phyloP scores from a whole-genome alignment of 2,797 vertebrate species.

The Pogoniulus pusillus region DNA sequence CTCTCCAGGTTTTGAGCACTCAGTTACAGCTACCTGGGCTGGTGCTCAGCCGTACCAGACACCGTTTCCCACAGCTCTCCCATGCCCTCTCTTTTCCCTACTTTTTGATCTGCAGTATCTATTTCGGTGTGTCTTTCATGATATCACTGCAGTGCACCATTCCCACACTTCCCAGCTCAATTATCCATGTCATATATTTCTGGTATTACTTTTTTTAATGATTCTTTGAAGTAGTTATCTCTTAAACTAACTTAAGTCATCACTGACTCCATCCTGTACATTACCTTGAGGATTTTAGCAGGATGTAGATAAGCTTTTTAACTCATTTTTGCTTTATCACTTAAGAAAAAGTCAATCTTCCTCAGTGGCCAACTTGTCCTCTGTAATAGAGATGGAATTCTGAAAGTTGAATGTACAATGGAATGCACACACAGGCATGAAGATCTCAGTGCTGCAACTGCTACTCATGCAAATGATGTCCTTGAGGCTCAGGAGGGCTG shows the following conservation, averaged over 20 bases:
- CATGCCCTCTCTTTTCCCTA: not conserved
- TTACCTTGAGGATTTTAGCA: slow-evolving; percentile 24
- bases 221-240: not conserved
- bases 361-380: not conserved
- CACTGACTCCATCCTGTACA: not conserved
- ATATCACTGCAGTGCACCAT: not conserved
- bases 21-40: too few species aligned
- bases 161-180: not conserved
- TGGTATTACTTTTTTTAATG: not conserved
- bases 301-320: not conserved
- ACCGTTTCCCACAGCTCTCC: not conserved
- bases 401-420: not conserved
- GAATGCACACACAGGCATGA: not conserved
- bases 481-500: slow-evolving; percentile 17
- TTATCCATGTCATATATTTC: not conserved
- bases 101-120: not conserved
- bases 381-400: not conserved
- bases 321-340: not conserved
- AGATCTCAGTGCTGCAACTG: not conserved
- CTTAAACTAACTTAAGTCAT: not conserved
- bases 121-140: not conserved
- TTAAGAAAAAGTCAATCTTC: not conserved
- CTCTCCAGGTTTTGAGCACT: too few species aligned
- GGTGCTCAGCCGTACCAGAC: too few species aligned
- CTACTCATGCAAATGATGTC: slow-evolving; percentile 28